Percentiles rank a stretch among this genome's conserved stretches.
phyloP scores from a whole-genome alignment of 2,113 vertebrate genomes.

The Rhadina sibilatrix region DNA sequence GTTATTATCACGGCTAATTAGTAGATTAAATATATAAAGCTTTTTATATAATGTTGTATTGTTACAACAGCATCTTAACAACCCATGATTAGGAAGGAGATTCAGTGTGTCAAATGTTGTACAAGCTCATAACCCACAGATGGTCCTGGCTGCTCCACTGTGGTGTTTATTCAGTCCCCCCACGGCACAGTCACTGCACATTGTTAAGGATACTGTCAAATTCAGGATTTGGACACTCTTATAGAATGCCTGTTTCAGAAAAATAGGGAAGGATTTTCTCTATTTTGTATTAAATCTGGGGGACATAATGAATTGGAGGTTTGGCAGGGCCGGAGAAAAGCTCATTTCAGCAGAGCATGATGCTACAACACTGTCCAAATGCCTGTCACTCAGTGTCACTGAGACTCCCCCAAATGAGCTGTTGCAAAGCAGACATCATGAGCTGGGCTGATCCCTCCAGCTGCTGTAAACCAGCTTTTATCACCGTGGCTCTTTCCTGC shows the following conservation, averaged over 20 bases:
- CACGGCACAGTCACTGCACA: not conserved
- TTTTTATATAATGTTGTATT: not conserved
- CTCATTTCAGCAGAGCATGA: not conserved
- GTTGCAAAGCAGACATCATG: not conserved
- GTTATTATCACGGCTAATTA: not conserved
- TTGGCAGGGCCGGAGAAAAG: not conserved
- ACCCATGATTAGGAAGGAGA: not conserved
- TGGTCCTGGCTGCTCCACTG: not conserved
- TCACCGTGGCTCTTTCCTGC: not conserved
- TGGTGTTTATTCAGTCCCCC: not conserved
- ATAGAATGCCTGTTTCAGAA: not conserved
- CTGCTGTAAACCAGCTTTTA: not conserved
- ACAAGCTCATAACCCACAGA: not conserved
- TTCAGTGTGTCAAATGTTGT: not conserved
- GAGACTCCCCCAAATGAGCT: not conserved
- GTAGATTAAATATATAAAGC: not conserved
- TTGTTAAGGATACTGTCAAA: not conserved
- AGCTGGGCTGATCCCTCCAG: not conserved
- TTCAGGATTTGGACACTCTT: not conserved
- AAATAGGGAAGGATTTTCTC: not conserved
- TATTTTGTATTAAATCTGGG: not conserved
- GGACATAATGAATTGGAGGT: not conserved
- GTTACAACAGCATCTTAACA: not conserved
- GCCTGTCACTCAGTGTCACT: not conserved
- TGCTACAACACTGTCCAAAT: accelerated